Base-by-base conservation (phyloP, 2,888 invertebrate species). In the Hecatera dysodea region DNA sequence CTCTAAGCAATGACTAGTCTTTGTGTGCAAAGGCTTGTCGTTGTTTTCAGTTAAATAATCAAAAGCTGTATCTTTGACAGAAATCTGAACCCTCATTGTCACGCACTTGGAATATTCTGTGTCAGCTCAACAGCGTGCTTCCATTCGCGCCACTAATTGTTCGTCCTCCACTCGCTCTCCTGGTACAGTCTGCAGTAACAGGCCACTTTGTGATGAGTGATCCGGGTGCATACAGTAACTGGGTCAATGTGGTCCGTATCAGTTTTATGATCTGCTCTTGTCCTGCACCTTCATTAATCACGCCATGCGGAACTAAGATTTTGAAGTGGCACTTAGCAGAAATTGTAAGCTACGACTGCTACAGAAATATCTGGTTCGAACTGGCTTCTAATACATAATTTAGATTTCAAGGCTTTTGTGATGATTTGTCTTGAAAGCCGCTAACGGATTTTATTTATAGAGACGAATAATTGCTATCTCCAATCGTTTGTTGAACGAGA, bases 201-300 rank as follows among this genome's bases (percentile, higher is more conserved):
- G 50, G 52, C 67, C 80, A 70, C 75, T 83, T 81, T 75, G 72
- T 82, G 72, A 66, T 67, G 66, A 68, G 60, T 71, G 67, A 81
- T 75, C 75, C 69, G 66, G 61, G 39, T 82, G 80, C 68, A 82
- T 56, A 42, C 48, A 69, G 63, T 72, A 75, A 81, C 82, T 82
- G 55, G 80, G 68, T 81, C 75, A 69, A 59, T 72, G 67, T 60
- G 63, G 50, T 56, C 59, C 17, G 17, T 62, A 70, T 74, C 69
- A 67, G 9, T 59, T 56, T 74, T 60, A 74, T 52, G 65, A 67
- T 70, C 63, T 52, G n/a, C 55, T 63, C 50, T 55, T 55, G 59
- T 57, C 24, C 57, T 55, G 68, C 50, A 27, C 50, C n/a, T n/a
- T n/a, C 53, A 42, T 52, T 61, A 53, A 72, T 66, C 52, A 29